These are phyloP conservation scores for Brachyistius frenatus DNA, from an alignment of 2,113 vertebrate genomes.

Conservation along the genomic window DNA sequence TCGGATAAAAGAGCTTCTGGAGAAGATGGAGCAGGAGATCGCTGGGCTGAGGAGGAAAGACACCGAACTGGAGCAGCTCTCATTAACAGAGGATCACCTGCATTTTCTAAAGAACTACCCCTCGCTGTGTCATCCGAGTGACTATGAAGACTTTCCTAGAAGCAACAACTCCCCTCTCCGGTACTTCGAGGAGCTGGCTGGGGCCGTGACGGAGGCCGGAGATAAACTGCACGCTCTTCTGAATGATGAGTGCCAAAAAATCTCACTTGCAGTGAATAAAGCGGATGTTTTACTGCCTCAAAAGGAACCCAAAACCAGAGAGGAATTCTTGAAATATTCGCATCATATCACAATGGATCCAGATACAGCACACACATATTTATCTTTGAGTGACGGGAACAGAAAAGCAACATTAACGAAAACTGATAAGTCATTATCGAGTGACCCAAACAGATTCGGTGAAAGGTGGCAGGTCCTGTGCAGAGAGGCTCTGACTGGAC, in stretches of 20 bases:
- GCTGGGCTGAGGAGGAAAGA: slow-evolving; percentile 28
- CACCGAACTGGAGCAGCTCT: slow-evolving; percentile 10
- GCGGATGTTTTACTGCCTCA: neutral
- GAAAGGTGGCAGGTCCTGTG: slow-evolving; percentile 15
- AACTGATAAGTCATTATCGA: accelerated
- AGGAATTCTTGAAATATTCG: neutral
- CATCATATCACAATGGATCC: neutral
- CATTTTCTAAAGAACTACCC: slow-evolving; percentile 21
- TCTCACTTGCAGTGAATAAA: neutral
- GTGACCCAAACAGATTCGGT: slow-evolving; percentile 1
- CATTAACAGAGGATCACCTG: slow-evolving; percentile 27
- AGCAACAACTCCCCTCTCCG: neutral
- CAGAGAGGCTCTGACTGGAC: slow-evolving; percentile 19
- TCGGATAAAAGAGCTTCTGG: neutral
- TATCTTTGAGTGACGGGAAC: neutral
- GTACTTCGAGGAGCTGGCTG: neutral
- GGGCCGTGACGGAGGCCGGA: neutral
- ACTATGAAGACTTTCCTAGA: neutral
- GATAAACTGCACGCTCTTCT: slow-evolving; percentile 25
- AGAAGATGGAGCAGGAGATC: slow-evolving; percentile 26
- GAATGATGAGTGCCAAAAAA: neutral
- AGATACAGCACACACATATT: accelerated
- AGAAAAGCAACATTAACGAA: neutral
- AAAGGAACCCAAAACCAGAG: slow-evolving; percentile 15
- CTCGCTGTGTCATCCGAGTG: neutral